Evolutionary conservation across 1,140 invertebrate species (phyloP).

Genomic region (Episyrphus balteatus): DNA sequence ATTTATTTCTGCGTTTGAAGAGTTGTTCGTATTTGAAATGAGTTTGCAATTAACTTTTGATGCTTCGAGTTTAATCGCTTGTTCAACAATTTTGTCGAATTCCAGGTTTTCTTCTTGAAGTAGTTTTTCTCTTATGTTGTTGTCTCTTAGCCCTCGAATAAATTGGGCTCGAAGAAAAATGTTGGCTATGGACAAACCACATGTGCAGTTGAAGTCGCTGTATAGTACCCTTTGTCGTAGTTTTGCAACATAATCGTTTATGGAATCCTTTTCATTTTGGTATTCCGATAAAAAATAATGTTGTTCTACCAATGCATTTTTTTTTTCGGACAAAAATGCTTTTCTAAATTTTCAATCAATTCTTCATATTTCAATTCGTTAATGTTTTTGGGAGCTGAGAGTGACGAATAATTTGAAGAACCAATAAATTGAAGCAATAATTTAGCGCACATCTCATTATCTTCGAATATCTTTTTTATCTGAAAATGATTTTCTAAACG

Average conservation of each 20-base stretch:
- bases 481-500: conserved; percentile 1
- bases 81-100: background rate
- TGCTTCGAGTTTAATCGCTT: background rate
- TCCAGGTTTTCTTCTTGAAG: too few relatives aligned
- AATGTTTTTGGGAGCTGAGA: background rate
- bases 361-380: background rate
- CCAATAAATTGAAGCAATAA: conserved; percentile 3
- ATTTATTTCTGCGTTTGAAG: background rate
- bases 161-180: too few relatives aligned
- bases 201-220: too few relatives aligned
- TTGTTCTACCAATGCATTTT: conserved; percentile 1
- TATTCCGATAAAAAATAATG: conserved; percentile 1
- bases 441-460: conserved; percentile 2
- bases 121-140: background rate
- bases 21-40: background rate
- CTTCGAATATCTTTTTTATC: background rate
- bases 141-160: background rate
- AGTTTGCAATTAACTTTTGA: background rate
- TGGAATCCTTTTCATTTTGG: background rate
- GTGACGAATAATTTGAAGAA: background rate
- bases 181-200: too few relatives aligned
- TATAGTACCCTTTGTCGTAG: background rate
- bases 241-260: background rate
- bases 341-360: background rate
- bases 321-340: conserved; percentile 1